Evolutionary conservation across 2,113 vertebrate genomes (phyloP).

Genomic region (Pachyramphus minor): DNA sequence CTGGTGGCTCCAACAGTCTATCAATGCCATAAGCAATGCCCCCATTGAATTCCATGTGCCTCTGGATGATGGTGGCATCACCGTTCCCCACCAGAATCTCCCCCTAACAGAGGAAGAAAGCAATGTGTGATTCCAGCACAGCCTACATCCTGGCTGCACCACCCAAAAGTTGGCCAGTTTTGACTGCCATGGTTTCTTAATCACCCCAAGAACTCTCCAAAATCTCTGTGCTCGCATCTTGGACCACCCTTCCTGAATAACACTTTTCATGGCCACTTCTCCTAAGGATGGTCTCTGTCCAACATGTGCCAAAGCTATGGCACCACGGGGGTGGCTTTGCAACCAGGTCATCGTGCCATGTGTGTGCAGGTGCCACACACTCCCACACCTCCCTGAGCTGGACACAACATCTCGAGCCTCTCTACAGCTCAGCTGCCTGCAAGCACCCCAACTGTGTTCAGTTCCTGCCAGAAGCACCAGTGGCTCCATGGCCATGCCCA

Average conservation of each 20-base stretch:
- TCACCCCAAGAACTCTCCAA: not conserved
- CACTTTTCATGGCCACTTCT: not conserved
- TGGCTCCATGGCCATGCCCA: not conserved
- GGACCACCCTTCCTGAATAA: not conserved
- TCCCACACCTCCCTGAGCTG: not conserved
- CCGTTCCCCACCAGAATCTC: conserved; percentile 78
- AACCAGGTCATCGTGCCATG: not conserved
- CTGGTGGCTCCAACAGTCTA: conserved; percentile 86
- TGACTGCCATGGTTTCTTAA: not conserved
- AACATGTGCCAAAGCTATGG: rapidly evolving
- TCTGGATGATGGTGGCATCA: conserved; percentile 77
- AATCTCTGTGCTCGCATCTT: not conserved
- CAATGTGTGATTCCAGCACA: not conserved
- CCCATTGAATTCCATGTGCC: conserved; percentile 80
- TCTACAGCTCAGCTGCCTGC: not conserved
- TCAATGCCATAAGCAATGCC: conserved; percentile 89
- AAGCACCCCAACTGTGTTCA: not conserved
- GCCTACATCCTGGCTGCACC: not conserved
- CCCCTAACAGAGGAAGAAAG: conserved; percentile 73
- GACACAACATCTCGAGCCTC: not conserved
- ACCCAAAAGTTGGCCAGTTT: not conserved
- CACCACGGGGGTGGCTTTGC: not conserved
- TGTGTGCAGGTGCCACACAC: not conserved
- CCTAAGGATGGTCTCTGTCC: not conserved
- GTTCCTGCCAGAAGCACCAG: not conserved